Evolutionary conservation across 2,797 vertebrate species (phyloP), one percentile per base, ranked within the genome.

Genomic region (Cephalopachus bancanus): DNA sequence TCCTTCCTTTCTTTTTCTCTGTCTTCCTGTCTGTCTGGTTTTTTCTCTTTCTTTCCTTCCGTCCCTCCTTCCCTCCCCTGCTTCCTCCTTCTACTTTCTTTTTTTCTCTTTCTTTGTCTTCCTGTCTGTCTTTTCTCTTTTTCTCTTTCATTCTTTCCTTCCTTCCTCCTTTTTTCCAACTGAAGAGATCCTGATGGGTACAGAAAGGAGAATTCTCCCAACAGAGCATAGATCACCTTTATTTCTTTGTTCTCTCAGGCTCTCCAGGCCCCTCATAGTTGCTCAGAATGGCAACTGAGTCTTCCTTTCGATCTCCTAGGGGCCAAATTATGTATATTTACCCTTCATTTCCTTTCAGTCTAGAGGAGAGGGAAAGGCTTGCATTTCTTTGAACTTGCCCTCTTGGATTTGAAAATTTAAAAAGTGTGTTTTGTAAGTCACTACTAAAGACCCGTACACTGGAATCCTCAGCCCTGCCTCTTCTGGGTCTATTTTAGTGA

Each of bases 351-450:
- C 51, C 71, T 96, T 95, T 85, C n/a, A 83, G 57, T 17, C 57
- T 57, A 93, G 78, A 92, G 86, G 62, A 96, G 17, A 86, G 24
- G n/a, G 20, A 69, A 78, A 5, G 57, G 28, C 60, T 86, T 80
- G 28, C 53, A 10, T 85, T 90, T 95, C 90, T 83, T 72, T 97
- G 91, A 97, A 76, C 14, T 80, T 91, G 62, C 69, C 59, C 80
- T 95, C 94, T 86, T 33, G 37, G 86, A 83, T 92, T 79, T 67
- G 83, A 95, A 88, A 85, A 85, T 71, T 69, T 59, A 15, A 26
- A 87, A 85, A 84, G 33, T 65, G 26, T 22, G 9, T 96, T 90
- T 97, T 92, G 28, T 76, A 91, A 93, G 88, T 84, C 44, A 89
- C 64, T 72, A 9, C 79, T 51, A 90, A 44, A 92, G 75, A 97